Evolutionary conservation across 2,113 vertebrate genomes (phyloP).

Genomic region (Numenius arquata): DNA sequence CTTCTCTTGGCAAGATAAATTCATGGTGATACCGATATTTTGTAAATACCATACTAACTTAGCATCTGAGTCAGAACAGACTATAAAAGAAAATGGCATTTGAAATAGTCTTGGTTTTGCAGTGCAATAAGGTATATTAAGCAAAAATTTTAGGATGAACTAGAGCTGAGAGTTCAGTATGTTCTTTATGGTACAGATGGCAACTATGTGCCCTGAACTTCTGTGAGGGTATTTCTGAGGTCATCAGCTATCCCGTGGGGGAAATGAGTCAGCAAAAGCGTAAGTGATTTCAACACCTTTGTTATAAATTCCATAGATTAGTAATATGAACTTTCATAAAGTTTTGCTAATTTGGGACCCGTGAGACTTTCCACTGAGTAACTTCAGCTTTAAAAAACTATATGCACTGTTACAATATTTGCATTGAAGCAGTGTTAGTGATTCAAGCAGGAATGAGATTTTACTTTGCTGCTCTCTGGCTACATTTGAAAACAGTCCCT

Average conservation of each 20-base stretch:
- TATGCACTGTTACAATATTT: neutral
- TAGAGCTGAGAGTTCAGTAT: neutral
- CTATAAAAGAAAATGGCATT: slow-evolving; percentile 2
- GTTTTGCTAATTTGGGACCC: neutral
- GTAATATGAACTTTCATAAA: slow-evolving; percentile 6
- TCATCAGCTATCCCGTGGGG: neutral
- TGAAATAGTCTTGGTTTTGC: neutral
- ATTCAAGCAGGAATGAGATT: neutral
- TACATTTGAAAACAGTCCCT: neutral
- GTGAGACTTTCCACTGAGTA: neutral
- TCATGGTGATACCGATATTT: slow-evolving; percentile 28
- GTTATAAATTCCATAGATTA: slow-evolving; percentile 41
- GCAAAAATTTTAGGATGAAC: neutral
- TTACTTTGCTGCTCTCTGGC: neutral
- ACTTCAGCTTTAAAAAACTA: neutral
- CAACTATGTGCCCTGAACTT: neutral
- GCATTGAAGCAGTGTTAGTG: neutral
- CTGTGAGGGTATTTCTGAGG: slow-evolving; percentile 17
- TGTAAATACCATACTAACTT: slow-evolving; percentile 48
- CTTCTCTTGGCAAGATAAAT: slow-evolving; percentile 60
- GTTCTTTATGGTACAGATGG: neutral
- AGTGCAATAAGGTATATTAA: neutral
- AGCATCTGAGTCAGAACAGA: slow-evolving; percentile 15
- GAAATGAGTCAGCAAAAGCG: slow-evolving; percentile 43
- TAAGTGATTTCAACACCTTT: slow-evolving; percentile 48